Evolutionary conservation across 2,113 vertebrate species (phyloP).

Genomic region (Prionailurus viverrinus): DNA sequence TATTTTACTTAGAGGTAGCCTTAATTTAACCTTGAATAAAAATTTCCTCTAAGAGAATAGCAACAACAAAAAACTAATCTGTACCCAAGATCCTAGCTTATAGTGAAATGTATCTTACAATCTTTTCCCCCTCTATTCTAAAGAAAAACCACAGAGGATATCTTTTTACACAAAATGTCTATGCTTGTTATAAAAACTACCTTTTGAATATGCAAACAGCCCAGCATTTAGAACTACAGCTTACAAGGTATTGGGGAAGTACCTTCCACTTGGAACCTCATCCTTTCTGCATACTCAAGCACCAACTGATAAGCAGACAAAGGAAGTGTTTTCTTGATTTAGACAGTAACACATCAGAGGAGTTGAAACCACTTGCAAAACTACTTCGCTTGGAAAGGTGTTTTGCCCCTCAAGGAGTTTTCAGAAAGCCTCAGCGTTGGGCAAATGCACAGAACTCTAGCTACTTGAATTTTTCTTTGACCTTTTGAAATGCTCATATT

Average conservation of each 20-base stretch:
- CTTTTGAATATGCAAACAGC: constrained; percentile 10
- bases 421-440: constrained; percentile 68
- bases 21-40: constrained; percentile 36
- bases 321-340: constrained; percentile 68
- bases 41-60: constrained; percentile 15
- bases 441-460: constrained; percentile 54
- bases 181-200: constrained; percentile 28
- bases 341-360: constrained; percentile 65
- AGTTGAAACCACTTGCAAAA: constrained; percentile 74
- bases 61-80: neutral
- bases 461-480: constrained; percentile 66
- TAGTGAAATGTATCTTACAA: constrained; percentile 29
- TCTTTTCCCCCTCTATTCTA: neutral
- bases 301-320: constrained; percentile 47
- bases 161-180: constrained; percentile 32
- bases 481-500: constrained; percentile 73
- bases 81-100: neutral
- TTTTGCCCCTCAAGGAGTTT: constrained; percentile 73
- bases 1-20: neutral
- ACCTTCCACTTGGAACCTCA: constrained; percentile 62
- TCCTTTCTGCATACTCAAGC: constrained; percentile 64
- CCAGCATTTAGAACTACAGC: constrained; percentile 26
- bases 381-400: constrained; percentile 58
- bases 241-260: constrained; percentile 69
- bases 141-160: constrained; percentile 56